These are phyloP conservation scores for Zoanthus gigantus DNA, from an alignment of 92 coral and sea anemone species.

Conservation along the genomic window DNA sequence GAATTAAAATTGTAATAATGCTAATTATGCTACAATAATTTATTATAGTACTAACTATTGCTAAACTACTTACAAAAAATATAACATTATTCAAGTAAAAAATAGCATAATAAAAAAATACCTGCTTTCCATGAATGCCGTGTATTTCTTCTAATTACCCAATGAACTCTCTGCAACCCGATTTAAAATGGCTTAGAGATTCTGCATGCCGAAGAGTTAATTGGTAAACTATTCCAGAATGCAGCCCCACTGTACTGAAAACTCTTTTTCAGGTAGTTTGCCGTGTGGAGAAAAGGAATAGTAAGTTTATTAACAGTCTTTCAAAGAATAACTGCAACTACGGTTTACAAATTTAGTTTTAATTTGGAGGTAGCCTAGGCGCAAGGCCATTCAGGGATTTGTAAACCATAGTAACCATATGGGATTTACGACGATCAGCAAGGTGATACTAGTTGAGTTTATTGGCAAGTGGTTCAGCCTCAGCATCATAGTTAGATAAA, in stretches of 20 bases:
- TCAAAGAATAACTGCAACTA: neutral
- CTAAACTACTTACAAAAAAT: no score
- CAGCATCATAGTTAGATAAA: neutral
- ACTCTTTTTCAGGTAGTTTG: slow-evolving; percentile 8
- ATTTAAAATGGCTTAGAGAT: neutral
- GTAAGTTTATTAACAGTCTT: neutral
- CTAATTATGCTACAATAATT: no score
- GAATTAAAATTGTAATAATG: no score
- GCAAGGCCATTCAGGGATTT: neutral
- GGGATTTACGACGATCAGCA: slow-evolving; percentile 6
- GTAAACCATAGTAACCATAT: slow-evolving; percentile 1
- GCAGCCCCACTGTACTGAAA: neutral
- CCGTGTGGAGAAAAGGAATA: neutral
- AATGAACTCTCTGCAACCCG: neutral
- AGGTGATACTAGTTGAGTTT: neutral
- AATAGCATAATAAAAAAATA: no score
- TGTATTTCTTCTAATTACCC: neutral
- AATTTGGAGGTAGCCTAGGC: neutral
- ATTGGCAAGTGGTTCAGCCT: neutral
- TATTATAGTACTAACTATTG: no score
- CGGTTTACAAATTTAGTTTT: neutral
- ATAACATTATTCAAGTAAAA: no score
- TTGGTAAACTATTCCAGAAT: neutral
- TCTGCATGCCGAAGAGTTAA: neutral
- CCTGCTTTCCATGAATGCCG: neutral